Percentiles rank a stretch among this genome's conserved stretches.
These are phyloP conservation scores for Pollenia griseotomentosa DNA, from an alignment of 2,888 invertebrate species.

Conservation along the genomic window DNA sequence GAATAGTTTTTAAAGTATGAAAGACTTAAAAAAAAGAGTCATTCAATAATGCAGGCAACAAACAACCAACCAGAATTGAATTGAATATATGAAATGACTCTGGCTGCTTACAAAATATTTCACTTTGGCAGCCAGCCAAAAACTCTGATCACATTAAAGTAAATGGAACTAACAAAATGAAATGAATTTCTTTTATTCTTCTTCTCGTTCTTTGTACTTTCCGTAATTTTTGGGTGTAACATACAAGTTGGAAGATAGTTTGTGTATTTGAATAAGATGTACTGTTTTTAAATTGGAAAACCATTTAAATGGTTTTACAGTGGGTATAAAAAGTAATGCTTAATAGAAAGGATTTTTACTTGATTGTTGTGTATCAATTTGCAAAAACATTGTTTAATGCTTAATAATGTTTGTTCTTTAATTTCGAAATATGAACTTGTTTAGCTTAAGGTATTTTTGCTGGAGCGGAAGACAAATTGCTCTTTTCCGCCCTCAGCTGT, in stretches of 20 bases:
- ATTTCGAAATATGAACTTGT: too few species aligned
- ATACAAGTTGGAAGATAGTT: constrained; percentile 5
- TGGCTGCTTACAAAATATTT: constrained; percentile 30
- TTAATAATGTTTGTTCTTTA: too few species aligned
- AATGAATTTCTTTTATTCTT: constrained; percentile 48
- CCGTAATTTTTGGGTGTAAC: constrained; percentile 63
- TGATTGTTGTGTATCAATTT: too few species aligned
- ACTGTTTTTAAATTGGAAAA: constrained; percentile 1
- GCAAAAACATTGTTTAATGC: too few species aligned
- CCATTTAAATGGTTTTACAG: constrained; percentile 20
- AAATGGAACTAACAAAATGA: constrained; percentile 57
- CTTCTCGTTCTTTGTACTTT: neutral
- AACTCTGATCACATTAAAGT: constrained; percentile 69
- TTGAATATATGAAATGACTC: constrained; percentile 14
- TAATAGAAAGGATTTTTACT: neutral
- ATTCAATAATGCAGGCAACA: constrained; percentile 60
- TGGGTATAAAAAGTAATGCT: neutral
- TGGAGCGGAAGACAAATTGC: too few species aligned
- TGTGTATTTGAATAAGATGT: constrained; percentile 18
- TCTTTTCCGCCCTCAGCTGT: too few species aligned
- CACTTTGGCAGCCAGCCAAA: constrained; percentile 65
- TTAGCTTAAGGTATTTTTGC: too few species aligned
- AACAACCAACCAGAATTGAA: neutral
- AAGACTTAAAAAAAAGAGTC: constrained; percentile 32
- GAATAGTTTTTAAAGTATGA: constrained; percentile 13